phyloP scores from a whole-genome alignment of 2,113 vertebrate species.

The Donacobius atricapilla region DNA sequence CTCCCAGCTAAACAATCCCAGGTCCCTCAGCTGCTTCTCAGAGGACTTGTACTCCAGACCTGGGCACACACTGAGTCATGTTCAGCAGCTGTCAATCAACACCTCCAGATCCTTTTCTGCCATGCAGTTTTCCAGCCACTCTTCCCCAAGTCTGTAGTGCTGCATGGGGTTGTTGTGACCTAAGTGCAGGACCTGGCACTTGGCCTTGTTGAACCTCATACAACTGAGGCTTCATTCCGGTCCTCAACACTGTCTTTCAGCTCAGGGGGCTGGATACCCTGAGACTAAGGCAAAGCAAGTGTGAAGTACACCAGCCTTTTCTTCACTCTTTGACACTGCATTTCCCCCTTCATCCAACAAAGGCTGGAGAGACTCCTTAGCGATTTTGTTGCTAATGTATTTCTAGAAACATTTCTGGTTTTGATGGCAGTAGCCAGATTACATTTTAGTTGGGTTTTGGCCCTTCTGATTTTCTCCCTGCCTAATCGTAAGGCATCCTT shows the following conservation, averaged over 20 bases:
- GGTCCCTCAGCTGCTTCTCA: neutral
- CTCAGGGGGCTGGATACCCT: neutral
- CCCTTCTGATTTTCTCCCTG: neutral
- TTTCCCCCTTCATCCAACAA: neutral
- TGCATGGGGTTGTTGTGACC: neutral
- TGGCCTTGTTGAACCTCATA: neutral
- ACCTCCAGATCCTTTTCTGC: neutral
- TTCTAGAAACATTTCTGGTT: neutral
- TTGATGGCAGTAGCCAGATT: neutral
- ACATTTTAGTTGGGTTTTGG: neutral
- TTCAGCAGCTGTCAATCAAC: neutral
- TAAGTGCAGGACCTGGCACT: neutral
- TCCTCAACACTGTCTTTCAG: neutral
- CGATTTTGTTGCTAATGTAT: neutral
- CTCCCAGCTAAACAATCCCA: neutral
- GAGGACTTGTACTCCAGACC: neutral
- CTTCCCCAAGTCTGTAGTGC: neutral
- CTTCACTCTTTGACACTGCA: neutral
- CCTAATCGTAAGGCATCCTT: neutral
- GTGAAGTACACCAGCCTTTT: neutral
- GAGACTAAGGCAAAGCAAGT: neutral
- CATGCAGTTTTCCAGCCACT: neutral
- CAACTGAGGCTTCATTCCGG: neutral
- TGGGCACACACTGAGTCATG: neutral
- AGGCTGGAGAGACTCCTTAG: neutral